Percentiles rank a stretch among this genome's conserved stretches.
These are phyloP conservation scores for Lophura nycthemera DNA, from an alignment of 2,113 vertebrate species.

Conservation along the genomic window DNA sequence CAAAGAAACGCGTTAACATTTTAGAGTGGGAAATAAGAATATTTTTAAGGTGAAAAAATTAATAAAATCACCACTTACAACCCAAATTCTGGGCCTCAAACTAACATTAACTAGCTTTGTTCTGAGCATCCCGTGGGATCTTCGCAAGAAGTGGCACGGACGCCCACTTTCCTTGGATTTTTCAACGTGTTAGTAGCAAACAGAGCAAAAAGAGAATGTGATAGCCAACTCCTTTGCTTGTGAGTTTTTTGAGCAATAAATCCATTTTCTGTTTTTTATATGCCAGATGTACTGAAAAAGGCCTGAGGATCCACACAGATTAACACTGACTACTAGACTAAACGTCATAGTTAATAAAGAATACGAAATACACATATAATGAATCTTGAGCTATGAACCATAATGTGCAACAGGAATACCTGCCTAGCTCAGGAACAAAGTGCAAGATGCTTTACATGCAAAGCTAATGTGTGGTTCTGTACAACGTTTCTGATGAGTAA, in stretches of 20 bases:
- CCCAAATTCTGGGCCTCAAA: not conserved
- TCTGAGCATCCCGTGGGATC: not conserved
- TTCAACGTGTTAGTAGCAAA: not conserved
- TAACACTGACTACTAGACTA: not conserved
- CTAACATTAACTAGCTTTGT: not conserved
- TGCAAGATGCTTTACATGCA: not conserved
- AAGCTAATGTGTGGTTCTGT: not conserved
- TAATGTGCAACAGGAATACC: not conserved
- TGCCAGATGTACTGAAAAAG: not conserved
- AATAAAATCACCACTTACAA: not conserved
- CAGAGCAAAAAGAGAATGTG: not conserved
- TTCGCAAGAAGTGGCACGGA: not conserved
- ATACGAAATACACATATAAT: not conserved
- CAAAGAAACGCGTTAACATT: not conserved
- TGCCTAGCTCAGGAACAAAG: not conserved
- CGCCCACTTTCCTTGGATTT: not conserved
- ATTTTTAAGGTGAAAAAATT: slow-evolving; percentile 4
- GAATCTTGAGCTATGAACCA: not conserved
- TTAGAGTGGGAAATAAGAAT: not conserved
- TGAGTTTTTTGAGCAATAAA: not conserved
- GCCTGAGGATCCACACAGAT: not conserved
- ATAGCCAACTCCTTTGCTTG: not conserved
- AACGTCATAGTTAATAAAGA: not conserved
- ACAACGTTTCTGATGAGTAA: not conserved
- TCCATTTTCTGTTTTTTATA: not conserved